These are phyloP conservation scores for Sminthurinus aureus DNA, from an alignment of 2,888 invertebrate genomes.

Conservation along the genomic window DNA sequence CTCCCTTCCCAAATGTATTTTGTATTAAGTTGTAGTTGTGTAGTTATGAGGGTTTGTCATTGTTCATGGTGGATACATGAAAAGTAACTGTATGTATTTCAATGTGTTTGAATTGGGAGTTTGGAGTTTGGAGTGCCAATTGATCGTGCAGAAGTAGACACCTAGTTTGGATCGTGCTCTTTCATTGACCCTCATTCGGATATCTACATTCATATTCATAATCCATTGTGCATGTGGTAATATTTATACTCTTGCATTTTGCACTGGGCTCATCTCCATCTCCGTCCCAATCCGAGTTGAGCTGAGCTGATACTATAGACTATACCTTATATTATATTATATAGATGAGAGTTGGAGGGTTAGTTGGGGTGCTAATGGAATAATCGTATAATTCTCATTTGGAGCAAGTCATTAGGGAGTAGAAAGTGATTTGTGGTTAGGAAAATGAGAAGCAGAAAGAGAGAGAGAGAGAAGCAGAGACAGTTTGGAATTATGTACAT, in stretches of 20 bases:
- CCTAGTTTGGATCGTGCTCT: not conserved
- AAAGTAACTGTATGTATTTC: not conserved
- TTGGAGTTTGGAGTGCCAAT: conserved; percentile 29
- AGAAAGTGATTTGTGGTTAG: conserved; percentile 24
- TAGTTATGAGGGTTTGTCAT: not conserved
- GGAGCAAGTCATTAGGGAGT: conserved; percentile 41
- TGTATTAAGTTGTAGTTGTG: conserved; percentile 8
- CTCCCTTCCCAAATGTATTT: not conserved
- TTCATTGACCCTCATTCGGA: not conserved
- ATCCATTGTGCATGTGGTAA: not conserved
- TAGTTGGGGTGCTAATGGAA: conserved; percentile 37
- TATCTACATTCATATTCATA: not conserved
- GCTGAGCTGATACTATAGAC: not conserved
- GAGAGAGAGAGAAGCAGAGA: too few species aligned
- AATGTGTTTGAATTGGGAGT: not conserved
- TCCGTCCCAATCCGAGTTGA: not conserved
- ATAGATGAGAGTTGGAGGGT: not conserved
- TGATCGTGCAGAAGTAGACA: conserved; percentile 10
- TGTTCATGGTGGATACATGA: not conserved
- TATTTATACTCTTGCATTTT: not conserved
- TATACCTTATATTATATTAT: not conserved
- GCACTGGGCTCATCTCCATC: not conserved
- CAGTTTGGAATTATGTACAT: too few species aligned
- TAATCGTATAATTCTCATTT: conserved; percentile 41
- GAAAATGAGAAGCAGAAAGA: too few species aligned